These are phyloP conservation scores for Trachelus tabidus DNA, from an alignment of 2,888 invertebrate species.

Conservation along the genomic window DNA sequence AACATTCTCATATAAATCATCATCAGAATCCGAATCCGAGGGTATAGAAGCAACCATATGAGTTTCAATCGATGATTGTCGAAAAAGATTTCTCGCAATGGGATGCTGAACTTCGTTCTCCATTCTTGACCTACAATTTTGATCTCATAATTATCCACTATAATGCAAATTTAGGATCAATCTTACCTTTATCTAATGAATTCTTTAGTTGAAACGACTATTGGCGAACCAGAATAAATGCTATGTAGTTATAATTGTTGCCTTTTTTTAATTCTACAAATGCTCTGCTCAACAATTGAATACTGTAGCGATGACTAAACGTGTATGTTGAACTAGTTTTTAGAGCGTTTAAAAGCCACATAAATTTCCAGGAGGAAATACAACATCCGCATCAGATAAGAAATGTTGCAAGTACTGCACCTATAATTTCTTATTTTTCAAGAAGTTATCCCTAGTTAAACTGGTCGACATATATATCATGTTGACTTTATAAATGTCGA, in stretches of 20 bases:
- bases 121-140: slow-evolving; percentile 8
- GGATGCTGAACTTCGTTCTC: slow-evolving; percentile 36
- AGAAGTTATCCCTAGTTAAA: neutral
- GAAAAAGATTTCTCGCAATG: slow-evolving; percentile 42
- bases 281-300: neutral
- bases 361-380: slow-evolving; percentile 22
- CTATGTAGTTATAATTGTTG: neutral
- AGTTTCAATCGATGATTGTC: slow-evolving; percentile 55
- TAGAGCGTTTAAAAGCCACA: neutral
- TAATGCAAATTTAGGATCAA: neutral
- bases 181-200: neutral
- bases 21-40: slow-evolving; percentile 21
- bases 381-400: slow-evolving; percentile 28
- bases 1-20: neutral
- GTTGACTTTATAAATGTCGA: neutral
- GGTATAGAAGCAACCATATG: slow-evolving; percentile 40
- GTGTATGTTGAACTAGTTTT: neutral
- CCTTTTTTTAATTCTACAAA: neutral
- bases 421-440: neutral
- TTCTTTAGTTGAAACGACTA: neutral
- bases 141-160: neutral
- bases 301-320: neutral
- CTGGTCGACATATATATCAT: neutral
- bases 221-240: neutral
- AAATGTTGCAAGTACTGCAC: neutral